These are phyloP conservation scores for Nothura maculosa DNA, from an alignment of 2,797 vertebrate genomes.

Conservation along the genomic window DNA sequence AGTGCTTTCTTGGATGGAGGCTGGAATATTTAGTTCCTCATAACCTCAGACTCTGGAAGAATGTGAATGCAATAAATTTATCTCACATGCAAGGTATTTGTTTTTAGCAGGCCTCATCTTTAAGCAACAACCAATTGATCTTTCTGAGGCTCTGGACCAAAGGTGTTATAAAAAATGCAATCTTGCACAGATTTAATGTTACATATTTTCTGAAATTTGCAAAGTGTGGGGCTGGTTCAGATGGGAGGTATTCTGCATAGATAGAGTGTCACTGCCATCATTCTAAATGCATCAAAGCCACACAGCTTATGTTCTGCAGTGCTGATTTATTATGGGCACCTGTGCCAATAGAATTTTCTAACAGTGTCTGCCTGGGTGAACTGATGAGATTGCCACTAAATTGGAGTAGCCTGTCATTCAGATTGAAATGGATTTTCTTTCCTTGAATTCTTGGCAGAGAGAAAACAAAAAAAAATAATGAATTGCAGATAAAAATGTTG, in stretches of 20 bases:
- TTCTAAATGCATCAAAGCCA: neutral
- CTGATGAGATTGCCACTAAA: slow-evolving; percentile 23
- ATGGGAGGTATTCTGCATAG: neutral
- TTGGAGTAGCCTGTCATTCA: neutral
- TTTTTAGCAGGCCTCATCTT: neutral
- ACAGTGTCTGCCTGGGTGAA: slow-evolving; percentile 3
- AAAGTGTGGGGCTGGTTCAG: neutral
- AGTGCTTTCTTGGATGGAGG: neutral
- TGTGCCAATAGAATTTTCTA: slow-evolving; percentile 32
- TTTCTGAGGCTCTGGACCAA: neutral
- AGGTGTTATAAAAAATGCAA: neutral
- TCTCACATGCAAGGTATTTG: neutral
- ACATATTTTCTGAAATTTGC: neutral
- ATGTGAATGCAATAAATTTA: neutral
- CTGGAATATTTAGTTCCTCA: neutral
- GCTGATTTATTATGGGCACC: slow-evolving; percentile 35
- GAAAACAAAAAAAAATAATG: slow-evolving; percentile 36
- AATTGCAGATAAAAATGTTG: neutral
- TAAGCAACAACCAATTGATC: neutral
- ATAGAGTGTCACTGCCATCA: neutral
- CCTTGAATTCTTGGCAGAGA: slow-evolving; percentile 37
- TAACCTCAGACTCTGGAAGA: neutral
- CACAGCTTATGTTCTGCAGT: neutral
- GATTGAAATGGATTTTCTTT: slow-evolving; percentile 52
- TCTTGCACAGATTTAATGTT: neutral